Base-by-base conservation (phyloP, 1,140 invertebrate species). In the Temnothorax curvispinosus region DNA sequence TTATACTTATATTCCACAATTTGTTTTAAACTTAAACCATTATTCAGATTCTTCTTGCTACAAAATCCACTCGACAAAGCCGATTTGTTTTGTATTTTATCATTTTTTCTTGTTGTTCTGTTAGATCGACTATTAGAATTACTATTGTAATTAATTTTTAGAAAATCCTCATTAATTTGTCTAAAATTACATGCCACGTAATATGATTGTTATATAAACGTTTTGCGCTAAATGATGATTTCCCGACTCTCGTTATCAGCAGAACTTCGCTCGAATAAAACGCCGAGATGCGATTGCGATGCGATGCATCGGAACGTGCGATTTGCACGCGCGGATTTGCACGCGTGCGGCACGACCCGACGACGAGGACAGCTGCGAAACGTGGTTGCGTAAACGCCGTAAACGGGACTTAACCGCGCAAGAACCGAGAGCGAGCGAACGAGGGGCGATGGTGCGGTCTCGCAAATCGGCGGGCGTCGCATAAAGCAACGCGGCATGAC, bases 401-500 rank as follows among this genome's bases (percentile, higher is more conserved):
- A 84, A 89, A 89, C 72, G 50, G 67, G 56, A n/a, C 11, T 74
- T 85, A 85, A 85, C 81, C 58, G 47, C 62, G 69, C 64, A 52
- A 75, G 77, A 87, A 60, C 13, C 21, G 38, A 32, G 60, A 50
- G 32, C 27, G 44, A 50, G n/a, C 52, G 52, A 75, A 58, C 54
- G 60, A 18, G 67, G 35, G 38, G 11, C 52, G 47, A 15, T 15
- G 85, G 77, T 60, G 80, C 65, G 62, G 88, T 85, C 88, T 88
- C 58, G 27, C 86, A 80, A 87, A 91, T 89, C 87, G 85, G 41
- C 87, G 76, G 80, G 74, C 76, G 71, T 84, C 54, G 81, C 69
- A 91, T 88, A 91, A 91, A 90, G 60, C 87, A 78, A 81, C 85
- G 82, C 69, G 86, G 81, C 71, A 87, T 47, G 90, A 92, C 93